A percentile compares a stretch with the other conserved stretches of the same genome.
Evolutionary conservation across 2,888 invertebrate genomes (phyloP).

Genomic region (Phyllotreta cruciferae): DNA sequence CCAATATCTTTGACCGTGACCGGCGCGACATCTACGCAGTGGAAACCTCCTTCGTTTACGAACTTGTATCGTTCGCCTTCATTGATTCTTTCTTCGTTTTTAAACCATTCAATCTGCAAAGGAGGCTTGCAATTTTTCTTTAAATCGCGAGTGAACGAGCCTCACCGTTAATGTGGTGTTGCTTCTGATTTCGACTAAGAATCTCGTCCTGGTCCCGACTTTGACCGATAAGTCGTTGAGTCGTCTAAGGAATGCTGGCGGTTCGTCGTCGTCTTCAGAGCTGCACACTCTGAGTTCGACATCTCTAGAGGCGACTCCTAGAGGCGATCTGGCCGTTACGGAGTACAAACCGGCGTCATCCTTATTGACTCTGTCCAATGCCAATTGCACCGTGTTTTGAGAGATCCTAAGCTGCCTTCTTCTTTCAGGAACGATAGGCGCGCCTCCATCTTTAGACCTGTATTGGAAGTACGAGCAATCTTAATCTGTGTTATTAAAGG

Average conservation of each 20-base stretch:
- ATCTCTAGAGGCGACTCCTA: conserved; percentile 64
- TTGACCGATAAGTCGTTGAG: conserved; percentile 87
- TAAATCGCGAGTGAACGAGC: neutral
- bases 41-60: conserved; percentile 85
- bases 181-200: conserved; percentile 84
- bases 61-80: conserved; percentile 78
- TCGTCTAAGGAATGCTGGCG: conserved; percentile 83
- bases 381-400: conserved; percentile 73
- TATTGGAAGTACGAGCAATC: conserved; percentile 28
- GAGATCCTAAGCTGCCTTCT: conserved; percentile 67
- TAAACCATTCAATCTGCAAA: conserved; percentile 83
- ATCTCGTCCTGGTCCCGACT: conserved; percentile 86
- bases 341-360: conserved; percentile 81
- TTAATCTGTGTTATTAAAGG: no score
- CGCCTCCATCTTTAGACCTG: conserved; percentile 66
- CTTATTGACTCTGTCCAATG: conserved; percentile 75
- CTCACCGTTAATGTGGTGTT: conserved; percentile 57
- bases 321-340: conserved; percentile 69
- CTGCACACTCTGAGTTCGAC: conserved; percentile 67
- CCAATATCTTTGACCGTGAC: conserved; percentile 84
- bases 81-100: conserved; percentile 78
- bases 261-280: conserved; percentile 67
- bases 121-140: neutral
- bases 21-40: conserved; percentile 83
- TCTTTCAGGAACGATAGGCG: conserved; percentile 72